Base-by-base conservation (phyloP, 2,888 invertebrate genomes). In the Phortica okadai region DNA sequence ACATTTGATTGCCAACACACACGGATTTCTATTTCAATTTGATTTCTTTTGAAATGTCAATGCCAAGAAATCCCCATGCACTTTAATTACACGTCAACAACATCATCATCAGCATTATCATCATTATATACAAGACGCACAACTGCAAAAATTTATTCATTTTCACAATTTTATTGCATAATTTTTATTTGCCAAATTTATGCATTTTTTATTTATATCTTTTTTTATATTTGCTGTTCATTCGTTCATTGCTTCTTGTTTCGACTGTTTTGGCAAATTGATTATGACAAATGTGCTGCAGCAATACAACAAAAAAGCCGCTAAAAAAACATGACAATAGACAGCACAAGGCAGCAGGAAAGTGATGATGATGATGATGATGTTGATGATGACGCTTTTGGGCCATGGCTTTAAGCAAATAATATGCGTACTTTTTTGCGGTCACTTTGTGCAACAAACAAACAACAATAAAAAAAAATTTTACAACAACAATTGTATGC, bases 251-350 rank as follows among this genome's bases (percentile, higher is more conserved):
- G 54, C 54, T 54, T 54, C 21, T 54, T 6, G 54, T 54, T 62
- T 21, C 41, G 14, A 25, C 41, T 66, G 66, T 11, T 14, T 66
- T 42, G 33, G 66, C 66, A 33, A 41, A 66, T 66, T 66, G 33
- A 66, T 66, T 41, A 14, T 66, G 66, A 66, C 66, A 66, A 41
- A 66, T 66, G 66, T 41, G 66, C 11, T 66, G 66, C 41, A 41
- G 11, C 41, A 66, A 33, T 3, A 7, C 0, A 59, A 59, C n/a
- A 11, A 59, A 59, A 59, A 59, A 59, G 10, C 59, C n/a, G 59
- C 50, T 59, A 16, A 16, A 59, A 59, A 59, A 59, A 59, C n/a
- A 8, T n/a, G n/a, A 3, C n/a, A n/a, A 33, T 33, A 33, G 33
- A 33, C 33, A 21, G 21, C 21, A 21, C 21, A 33, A 33, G 33